Evolutionary conservation across 2,888 invertebrate species (phyloP).

Genomic region (Nycteola revayana): DNA sequence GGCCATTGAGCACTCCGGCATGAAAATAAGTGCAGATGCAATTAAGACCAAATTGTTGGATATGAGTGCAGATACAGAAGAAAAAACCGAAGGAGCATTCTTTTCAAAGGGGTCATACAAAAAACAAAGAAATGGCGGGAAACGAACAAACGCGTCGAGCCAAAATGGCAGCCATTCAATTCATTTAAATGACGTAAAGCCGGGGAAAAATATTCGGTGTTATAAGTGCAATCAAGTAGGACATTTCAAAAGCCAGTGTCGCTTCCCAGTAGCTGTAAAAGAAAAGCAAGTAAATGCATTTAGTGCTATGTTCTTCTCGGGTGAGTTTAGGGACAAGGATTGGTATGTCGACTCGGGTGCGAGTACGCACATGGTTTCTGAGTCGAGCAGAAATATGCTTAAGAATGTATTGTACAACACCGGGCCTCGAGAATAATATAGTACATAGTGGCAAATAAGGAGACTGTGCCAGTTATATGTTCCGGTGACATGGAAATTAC

Average conservation of each 20-base stretch:
- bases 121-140: not conserved
- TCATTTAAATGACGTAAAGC: too few species aligned
- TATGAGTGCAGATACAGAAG: conserved; percentile 8
- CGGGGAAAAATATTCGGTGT: conserved; percentile 3
- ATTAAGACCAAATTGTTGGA: too few species aligned
- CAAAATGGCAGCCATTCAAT: too few species aligned
- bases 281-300: conserved; percentile 21
- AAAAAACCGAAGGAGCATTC: conserved; percentile 7
- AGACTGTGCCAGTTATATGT: not conserved
- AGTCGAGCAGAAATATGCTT: too few species aligned
- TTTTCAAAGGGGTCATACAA: not conserved
- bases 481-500: not conserved
- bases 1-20: too few species aligned
- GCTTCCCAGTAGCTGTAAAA: not conserved
- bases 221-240: conserved; percentile 20
- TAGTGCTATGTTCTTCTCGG: conserved; percentile 16
- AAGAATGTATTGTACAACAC: too few species aligned
- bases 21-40: conserved; percentile 17
- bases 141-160: not conserved
- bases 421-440: too few species aligned
- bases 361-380: conserved; percentile 21
- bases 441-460: not conserved
- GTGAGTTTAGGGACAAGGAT: conserved; percentile 6
- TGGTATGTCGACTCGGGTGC: conserved; percentile 20
- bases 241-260: conserved; percentile 21